phyloP scores from a whole-genome alignment of 1,140 invertebrate species.

The Mylabris phalerata region DNA sequence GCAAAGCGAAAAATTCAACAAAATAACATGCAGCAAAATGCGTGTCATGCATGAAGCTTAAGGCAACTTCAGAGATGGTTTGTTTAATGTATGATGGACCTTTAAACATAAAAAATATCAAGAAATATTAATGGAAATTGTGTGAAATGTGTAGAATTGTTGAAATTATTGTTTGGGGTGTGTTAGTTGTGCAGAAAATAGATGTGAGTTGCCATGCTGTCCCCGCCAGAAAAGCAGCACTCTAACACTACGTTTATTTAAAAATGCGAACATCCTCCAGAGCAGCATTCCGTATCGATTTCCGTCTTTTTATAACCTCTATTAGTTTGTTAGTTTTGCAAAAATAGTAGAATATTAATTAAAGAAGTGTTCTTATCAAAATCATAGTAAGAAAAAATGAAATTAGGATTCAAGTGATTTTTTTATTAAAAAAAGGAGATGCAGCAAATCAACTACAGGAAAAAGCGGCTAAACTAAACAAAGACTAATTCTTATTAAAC shows the following conservation, averaged over 20 bases:
- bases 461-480: constrained; percentile 46
- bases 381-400: background rate
- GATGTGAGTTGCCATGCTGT: constrained; percentile 38
- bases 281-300: constrained; percentile 10
- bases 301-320: constrained; percentile 6
- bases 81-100: constrained; percentile 37
- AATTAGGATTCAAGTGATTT: constrained; percentile 7
- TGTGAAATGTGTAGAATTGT: constrained; percentile 18
- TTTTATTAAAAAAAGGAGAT: constrained; percentile 1
- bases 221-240: constrained; percentile 28
- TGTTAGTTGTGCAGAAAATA: constrained; percentile 28
- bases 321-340: constrained; percentile 9
- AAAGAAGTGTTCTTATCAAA: constrained; percentile 1
- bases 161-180: constrained; percentile 11
- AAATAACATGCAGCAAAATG: constrained; percentile 19
- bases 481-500: constrained; percentile 40
- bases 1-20: constrained; percentile 15
- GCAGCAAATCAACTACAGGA: constrained; percentile 47
- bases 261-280: constrained; percentile 21
- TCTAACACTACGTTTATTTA: constrained; percentile 20
- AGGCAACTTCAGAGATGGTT: constrained; percentile 48
- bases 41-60: constrained; percentile 37
- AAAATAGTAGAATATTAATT: constrained; percentile 11
- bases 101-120: background rate
- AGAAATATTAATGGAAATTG: constrained; percentile 21